Evolutionary conservation across 53 echinoderm and acorn worm species (phyloP).

Genomic region (Zoroaster sp.): DNA sequence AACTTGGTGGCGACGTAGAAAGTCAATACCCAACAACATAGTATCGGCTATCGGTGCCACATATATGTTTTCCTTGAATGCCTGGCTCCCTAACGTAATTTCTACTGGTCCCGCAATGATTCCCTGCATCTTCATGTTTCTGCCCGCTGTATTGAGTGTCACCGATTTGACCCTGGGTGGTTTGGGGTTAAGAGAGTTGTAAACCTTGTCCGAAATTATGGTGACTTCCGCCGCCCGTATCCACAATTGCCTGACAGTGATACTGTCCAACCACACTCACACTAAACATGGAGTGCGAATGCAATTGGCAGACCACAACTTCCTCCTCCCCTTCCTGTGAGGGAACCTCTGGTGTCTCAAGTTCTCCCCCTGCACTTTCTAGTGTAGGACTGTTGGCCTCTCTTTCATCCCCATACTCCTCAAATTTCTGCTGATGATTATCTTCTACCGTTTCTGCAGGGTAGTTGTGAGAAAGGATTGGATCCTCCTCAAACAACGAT

Average conservation of each 20-base stretch:
- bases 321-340: background rate
- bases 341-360: background rate
- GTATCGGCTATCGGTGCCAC: constrained; percentile 55
- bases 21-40: constrained; percentile 47
- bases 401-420: background rate
- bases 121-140: constrained; percentile 33
- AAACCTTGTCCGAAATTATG: constrained; percentile 51
- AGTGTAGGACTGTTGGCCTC: background rate
- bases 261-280: background rate
- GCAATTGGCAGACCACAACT: constrained; percentile 4
- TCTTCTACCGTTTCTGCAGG: background rate
- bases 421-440: background rate
- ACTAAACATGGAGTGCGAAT: constrained; percentile 40
- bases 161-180: constrained; percentile 40
- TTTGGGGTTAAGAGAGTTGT: background rate
- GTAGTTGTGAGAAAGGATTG: too few species aligned
- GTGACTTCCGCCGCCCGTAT: constrained; percentile 60
- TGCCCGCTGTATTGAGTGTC: constrained; percentile 36
- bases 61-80: constrained; percentile 8
- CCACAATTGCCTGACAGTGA: constrained; percentile 43
- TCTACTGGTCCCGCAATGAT: constrained; percentile 39
- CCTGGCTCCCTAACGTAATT: constrained; percentile 5
- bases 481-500: background rate
- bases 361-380: background rate
- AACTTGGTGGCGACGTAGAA: background rate